Evolutionary conservation across 2,797 vertebrate genomes (phyloP).

Genomic region (Gallirallus australis): DNA sequence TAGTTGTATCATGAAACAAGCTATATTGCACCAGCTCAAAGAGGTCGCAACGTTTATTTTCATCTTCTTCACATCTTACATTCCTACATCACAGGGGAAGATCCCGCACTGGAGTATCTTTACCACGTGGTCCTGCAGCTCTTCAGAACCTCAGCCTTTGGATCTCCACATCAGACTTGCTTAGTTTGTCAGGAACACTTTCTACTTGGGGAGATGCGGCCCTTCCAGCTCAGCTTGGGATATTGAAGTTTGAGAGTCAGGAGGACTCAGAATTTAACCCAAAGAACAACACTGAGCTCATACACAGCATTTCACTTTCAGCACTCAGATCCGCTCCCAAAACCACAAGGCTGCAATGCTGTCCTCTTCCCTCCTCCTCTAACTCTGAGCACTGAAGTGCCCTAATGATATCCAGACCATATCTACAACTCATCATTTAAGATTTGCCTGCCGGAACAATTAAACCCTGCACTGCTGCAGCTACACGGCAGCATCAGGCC

Average conservation of each 20-base stretch:
- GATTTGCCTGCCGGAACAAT: background rate
- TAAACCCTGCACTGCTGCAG: background rate
- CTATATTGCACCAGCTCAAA: background rate
- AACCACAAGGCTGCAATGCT: background rate
- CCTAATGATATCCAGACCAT: background rate
- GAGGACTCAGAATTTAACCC: background rate
- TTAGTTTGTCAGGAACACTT: background rate
- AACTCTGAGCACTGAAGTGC: background rate
- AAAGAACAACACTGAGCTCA: background rate
- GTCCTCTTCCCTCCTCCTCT: no score
- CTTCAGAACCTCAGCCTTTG: accelerated
- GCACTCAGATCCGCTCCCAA: background rate
- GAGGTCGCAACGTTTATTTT: accelerated
- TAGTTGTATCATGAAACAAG: background rate
- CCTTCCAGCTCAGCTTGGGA: background rate
- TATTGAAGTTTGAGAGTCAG: background rate
- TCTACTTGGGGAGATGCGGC: accelerated
- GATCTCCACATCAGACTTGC: background rate
- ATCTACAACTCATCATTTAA: background rate
- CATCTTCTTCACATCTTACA: background rate
- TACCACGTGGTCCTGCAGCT: background rate
- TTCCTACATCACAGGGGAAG: background rate
- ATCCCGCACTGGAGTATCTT: background rate
- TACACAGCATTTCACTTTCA: background rate
- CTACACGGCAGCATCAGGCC: background rate